Percentiles rank a stretch among this genome's conserved stretches.
Evolutionary conservation across 2,888 invertebrate genomes (phyloP).

Genomic region (Macrosiphum euphorbiae): DNA sequence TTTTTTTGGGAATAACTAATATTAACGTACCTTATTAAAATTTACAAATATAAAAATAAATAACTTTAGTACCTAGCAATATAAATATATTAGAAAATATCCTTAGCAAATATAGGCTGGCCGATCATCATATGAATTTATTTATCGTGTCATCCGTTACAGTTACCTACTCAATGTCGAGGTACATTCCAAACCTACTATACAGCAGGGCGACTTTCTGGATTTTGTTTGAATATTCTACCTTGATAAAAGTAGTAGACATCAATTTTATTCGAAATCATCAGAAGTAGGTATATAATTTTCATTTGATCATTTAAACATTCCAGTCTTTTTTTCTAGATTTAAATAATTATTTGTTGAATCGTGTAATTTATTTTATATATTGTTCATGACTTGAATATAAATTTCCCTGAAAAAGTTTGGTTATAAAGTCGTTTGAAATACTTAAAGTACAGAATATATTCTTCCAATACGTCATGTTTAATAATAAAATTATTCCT

Average conservation of each 20-base stretch:
- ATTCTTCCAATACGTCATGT: not conserved
- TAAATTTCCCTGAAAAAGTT: not conserved
- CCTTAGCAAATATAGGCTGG: not conserved
- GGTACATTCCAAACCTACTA: not conserved
- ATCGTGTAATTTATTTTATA: not conserved
- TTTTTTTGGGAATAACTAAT: too few species aligned
- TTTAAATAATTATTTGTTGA: constrained; percentile 5
- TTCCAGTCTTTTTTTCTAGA: not conserved
- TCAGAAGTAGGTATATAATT: not conserved
- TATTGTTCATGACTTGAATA: not conserved
- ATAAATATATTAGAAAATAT: not conserved
- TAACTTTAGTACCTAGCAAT: not conserved
- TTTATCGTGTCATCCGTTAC: not conserved
- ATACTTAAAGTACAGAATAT: not conserved
- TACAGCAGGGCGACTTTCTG: not conserved
- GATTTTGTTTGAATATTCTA: not conserved
- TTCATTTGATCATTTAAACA: not conserved
- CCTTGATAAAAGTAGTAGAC: not conserved
- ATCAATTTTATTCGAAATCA: not conserved
- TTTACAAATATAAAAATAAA: not conserved
- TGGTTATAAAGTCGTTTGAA: not conserved
- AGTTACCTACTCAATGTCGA: not conserved
- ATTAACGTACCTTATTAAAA: not conserved
- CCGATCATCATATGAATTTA: not conserved
- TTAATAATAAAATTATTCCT: not conserved